Evolutionary conservation across 2,888 invertebrate species (phyloP).

Genomic region (Eumacrocentrus americanus): DNA sequence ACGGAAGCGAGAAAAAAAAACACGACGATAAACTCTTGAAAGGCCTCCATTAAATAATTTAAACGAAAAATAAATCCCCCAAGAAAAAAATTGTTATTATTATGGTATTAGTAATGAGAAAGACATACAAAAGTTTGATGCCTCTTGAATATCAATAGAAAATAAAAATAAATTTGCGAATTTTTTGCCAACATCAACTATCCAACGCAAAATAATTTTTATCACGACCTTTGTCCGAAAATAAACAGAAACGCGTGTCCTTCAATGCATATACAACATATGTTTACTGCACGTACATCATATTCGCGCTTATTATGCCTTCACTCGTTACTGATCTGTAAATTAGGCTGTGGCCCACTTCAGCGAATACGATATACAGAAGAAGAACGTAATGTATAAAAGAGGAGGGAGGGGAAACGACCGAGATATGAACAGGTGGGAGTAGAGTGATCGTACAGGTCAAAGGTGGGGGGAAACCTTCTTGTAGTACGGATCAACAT

Average conservation of each 20-base stretch:
- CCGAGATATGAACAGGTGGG: background rate
- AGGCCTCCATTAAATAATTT: too few species aligned
- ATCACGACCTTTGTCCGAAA: too few species aligned
- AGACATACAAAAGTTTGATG: background rate
- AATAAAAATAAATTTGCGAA: slow-evolving; percentile 3
- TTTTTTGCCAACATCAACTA: too few species aligned
- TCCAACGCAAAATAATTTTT: too few species aligned
- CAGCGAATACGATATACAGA: slow-evolving; percentile 36
- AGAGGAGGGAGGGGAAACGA: slow-evolving; percentile 11
- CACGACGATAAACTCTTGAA: background rate
- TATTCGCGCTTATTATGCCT: slow-evolving; percentile 26
- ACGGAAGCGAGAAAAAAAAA: background rate
- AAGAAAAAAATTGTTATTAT: too few species aligned
- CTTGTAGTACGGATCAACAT: background rate
- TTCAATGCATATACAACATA: slow-evolving; percentile 36
- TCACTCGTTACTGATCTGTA: slow-evolving; percentile 45
- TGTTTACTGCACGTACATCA: slow-evolving; percentile 26
- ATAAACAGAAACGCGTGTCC: too few species aligned
- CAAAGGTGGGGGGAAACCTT: background rate
- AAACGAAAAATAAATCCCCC: background rate
- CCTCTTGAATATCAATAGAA: background rate
- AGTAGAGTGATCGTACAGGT: background rate
- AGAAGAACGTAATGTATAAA: slow-evolving; percentile 31
- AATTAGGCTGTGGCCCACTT: slow-evolving; percentile 61
- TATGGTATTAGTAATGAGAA: too few species aligned